Evolutionary conservation across 2,797 vertebrate species (phyloP).

Genomic region (Dryobates pubescens): DNA sequence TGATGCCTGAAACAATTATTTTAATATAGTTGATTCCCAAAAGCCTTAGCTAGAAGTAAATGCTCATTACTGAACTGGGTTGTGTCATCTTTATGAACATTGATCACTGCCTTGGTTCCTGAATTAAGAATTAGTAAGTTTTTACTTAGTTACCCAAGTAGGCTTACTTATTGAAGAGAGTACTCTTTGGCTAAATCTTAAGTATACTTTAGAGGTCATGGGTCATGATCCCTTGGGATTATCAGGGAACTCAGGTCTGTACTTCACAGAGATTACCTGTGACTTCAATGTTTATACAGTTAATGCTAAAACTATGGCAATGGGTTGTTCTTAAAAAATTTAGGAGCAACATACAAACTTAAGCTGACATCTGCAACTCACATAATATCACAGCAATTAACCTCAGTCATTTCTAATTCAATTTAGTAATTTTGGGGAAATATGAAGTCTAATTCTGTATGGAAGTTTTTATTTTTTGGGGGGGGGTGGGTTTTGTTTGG

Average conservation of each 20-base stretch:
- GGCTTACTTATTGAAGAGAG: background rate
- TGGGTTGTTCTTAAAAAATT: background rate
- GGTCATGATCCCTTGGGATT: background rate
- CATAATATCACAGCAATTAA: constrained; percentile 8
- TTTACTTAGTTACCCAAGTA: background rate
- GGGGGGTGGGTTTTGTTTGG: too few relatives aligned
- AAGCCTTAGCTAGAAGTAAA: background rate
- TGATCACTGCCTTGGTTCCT: background rate
- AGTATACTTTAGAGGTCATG: background rate
- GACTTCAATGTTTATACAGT: background rate
- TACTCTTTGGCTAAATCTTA: background rate
- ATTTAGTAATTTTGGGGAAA: background rate
- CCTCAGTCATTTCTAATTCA: background rate
- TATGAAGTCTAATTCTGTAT: background rate
- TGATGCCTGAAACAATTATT: constrained; percentile 56
- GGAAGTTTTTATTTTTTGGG: too few relatives aligned
- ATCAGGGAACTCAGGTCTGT: background rate
- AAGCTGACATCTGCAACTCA: background rate
- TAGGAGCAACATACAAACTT: background rate
- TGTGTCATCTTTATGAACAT: constrained; percentile 10
- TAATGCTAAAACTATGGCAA: background rate
- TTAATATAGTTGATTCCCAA: constrained; percentile 54
- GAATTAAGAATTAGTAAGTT: background rate
- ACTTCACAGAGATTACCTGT: background rate
- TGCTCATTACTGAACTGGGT: background rate